Base-by-base conservation (phyloP, 2,888 invertebrate species). In the Caenorhabditis uteleia region DNA sequence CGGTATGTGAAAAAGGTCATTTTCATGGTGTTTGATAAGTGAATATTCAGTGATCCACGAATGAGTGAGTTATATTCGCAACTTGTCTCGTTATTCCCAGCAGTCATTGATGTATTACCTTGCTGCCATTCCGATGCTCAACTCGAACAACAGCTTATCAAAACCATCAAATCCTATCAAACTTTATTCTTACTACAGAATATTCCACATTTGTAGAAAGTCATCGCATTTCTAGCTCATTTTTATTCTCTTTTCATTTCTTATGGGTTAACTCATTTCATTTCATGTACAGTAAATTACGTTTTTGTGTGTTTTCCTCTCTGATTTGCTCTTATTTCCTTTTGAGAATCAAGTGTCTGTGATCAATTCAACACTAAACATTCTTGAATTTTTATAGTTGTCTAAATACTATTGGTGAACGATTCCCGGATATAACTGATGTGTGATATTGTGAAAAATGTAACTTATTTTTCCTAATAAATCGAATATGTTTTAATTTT, bases 111-210 rank as follows among this genome's bases (percentile, higher is more conserved):
- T 21, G 48, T 79, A n/a, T 68, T 80, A 38, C 79, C 78, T 4
- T 73, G 75, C 36, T 74, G 74, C 36, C 70, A 74, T 33, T 64
- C 65, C n/a, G 79, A 79, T 66, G 64, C 68, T 16, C 75, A 76
- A 59, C 56, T 80, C 18, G 70, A 78, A 38, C 54, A 67, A 16
- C 74, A 77, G 25, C 61, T 82, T 18, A 75, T 78, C 48, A 67
- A 70, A 12, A 75, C 75, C 3, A 71, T 80, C 27, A 80, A 80
- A 45, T 71, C 78, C 29, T 80, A 76, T 47, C 80, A 80, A 40
- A 80, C 80, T 2, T 69, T 80, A 21, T 70, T 80, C 43, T 68
- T 80, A 23, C 69, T 80, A 21, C 78, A 79, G 40, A 58, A 62
- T n/a, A 68, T 76, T 12, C 75, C 65, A 1, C 56, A 64, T 31